Base-by-base conservation (phyloP, 2,113 vertebrate species). In the Acanthisitta chloris region DNA sequence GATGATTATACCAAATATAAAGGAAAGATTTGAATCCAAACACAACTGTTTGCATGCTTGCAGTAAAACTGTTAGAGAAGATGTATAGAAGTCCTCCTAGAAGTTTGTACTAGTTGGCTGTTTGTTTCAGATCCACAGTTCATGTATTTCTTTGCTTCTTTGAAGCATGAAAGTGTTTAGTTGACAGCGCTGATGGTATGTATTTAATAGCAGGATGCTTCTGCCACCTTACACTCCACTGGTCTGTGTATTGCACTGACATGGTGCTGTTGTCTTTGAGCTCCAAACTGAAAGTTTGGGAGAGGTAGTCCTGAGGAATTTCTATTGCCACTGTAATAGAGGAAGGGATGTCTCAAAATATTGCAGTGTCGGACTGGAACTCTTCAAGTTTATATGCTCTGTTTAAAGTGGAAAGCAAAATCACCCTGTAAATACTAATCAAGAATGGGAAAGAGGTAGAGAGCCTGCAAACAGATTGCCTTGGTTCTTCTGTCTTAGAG, bases 161-260 rank as follows among this genome's bases (percentile, higher is more conserved):
- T 16, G 6, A 36, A 59, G 40, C 0, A 0, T 2, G 5, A 4
- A 20, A 58, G 2, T 17, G 24, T 83, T 89, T 10, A 29, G 12
- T 7, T 84, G 45, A 21, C 24, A 26, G 46, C 12, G 12, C 48
- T 14, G 34, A 9, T 31, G 13, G 10, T 20, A 20, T 29, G 12
- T 26, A 11, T n/a, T 62, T 48, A 52, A 43, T 12, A 26, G 3
- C 9, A 43, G 29, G 40, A 15, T 85, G 34, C 29, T 76, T 69
- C 78, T 84, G 38, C 34, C 20, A 14, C 34, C 13, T 59, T 55
- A 12, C 26, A 36, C 31, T 64, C 29, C 19, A 11, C 10, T 45
- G 38, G 28, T 67, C 38, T 45, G 28, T 51, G 16, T 8, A 4
- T 61, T 42, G 45, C 21, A 12, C 24, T 49, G 21, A 20, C 10